Conservation (phyloP, 1,140 invertebrate species). For the Neodiprion lecontei region DNA sequence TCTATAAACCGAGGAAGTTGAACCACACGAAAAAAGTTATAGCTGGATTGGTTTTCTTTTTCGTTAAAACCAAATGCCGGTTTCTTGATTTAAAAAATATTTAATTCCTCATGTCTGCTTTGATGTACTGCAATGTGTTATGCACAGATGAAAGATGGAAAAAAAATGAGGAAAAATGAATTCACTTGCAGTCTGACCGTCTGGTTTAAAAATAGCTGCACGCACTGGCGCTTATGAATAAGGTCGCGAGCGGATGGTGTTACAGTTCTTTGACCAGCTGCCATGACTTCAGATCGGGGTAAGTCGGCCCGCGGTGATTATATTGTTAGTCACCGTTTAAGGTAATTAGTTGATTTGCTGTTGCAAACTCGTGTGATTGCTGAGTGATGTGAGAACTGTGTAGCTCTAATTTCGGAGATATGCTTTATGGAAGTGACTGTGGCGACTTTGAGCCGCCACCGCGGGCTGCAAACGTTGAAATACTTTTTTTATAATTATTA, state of each 20-base stretch:
- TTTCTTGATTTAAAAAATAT: too few species aligned
- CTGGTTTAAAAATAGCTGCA: not conserved
- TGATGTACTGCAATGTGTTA: not conserved
- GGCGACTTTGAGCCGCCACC: too few species aligned
- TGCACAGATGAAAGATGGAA: not conserved
- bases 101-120: not conserved
- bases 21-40: too few species aligned
- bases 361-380: conserved; percentile 25
- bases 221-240: too few species aligned
- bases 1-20: too few species aligned
- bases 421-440: too few species aligned
- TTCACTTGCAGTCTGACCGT: not conserved
- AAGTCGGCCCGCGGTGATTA: not conserved
- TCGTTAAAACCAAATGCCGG: not conserved
- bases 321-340: conserved; percentile 50
- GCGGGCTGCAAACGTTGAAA: too few species aligned
- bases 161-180: too few species aligned
- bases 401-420: too few species aligned
- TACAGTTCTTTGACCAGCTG: too few species aligned
- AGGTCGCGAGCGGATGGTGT: too few species aligned
- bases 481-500: too few species aligned
- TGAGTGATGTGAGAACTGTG: conserved; percentile 30
- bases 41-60: conserved; percentile 27
- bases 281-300: not conserved
- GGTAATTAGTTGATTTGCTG: conserved; percentile 49